Base-by-base conservation (phyloP, 2,888 invertebrate genomes). In the Falcaria lacertinaria region DNA sequence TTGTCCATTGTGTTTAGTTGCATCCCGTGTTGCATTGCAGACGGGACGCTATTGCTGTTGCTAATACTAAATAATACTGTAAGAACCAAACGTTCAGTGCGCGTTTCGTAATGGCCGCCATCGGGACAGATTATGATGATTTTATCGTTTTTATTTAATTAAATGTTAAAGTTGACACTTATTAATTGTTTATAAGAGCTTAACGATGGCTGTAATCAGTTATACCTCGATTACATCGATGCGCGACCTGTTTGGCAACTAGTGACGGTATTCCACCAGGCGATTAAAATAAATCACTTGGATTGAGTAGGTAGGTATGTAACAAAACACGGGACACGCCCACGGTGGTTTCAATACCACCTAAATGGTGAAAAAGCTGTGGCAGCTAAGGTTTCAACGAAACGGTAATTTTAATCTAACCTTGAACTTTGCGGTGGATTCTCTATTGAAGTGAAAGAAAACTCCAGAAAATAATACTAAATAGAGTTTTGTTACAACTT, bases 161-260 rank as follows among this genome's bases (percentile, higher is more conserved):
- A 79, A 74, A 81, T 74, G 77, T 82, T 75, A 69, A 73, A 72
- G 66, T 74, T 80, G 84, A 83, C 84, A 79, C 77, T 72, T 84
- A 84, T 83, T 82, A 83, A 84, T 84, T 80, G 80, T 77, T 66
- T 78, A 74, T 75, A 76, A 72, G 72, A 68, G 69, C 71, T 77
- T 77, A 76, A 79, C 62, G 73, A 65, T 69, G 70, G 64, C 70
- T 68, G 79, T 74, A 76, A 75, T 74, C 74, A 69, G 69, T 67
- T 60, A 68, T 61, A 57, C 57, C 57, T 61, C 69, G 73, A 74
- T 80, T 79, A 76, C 67, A 74, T 68, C 69, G 72, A 74, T 67
- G 69, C 62, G 59, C 58, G 65, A 75, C 77, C 74, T 69, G 78
- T 78, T 79, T 52, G 60, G 65, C 72, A 77, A 74, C 79, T 78